phyloP scores from a whole-genome alignment of 2,888 invertebrate species.

The Linnaemya vulpina region DNA sequence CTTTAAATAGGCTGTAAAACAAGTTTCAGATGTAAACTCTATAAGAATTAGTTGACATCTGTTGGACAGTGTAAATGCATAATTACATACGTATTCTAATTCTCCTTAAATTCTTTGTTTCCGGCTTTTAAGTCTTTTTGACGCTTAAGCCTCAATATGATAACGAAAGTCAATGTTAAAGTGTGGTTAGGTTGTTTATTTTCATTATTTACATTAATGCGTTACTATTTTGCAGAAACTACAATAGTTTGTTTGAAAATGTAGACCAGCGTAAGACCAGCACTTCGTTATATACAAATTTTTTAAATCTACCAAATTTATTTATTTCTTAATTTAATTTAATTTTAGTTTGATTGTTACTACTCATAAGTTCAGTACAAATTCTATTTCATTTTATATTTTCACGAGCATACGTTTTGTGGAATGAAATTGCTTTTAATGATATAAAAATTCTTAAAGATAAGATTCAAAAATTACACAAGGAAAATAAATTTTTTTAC shows the following conservation, averaged over 20 bases:
- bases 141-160: no score
- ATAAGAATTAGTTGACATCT: no score
- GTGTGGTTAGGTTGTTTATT: conserved; percentile 33
- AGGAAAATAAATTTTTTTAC: conserved; percentile 13
- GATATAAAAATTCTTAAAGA: conserved; percentile 50
- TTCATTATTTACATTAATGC: conserved; percentile 21
- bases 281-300: neutral
- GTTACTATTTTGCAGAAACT: neutral
- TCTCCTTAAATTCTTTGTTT: no score
- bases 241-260: conserved; percentile 7
- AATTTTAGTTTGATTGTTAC: conserved; percentile 35
- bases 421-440: neutral
- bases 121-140: no score
- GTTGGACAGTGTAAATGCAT: no score
- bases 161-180: conserved; percentile 3
- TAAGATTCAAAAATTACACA: conserved; percentile 51
- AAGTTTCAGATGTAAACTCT: no score
- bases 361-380: neutral
- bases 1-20: no score
- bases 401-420: conserved; percentile 11
- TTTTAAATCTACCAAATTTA: neutral
- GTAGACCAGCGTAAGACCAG: neutral
- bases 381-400: conserved; percentile 32
- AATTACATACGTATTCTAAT: no score
- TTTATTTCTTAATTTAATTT: conserved; percentile 16